These are phyloP conservation scores for Prosapia bicincta DNA, from an alignment of 2,888 invertebrate genomes.

Conservation along the genomic window DNA sequence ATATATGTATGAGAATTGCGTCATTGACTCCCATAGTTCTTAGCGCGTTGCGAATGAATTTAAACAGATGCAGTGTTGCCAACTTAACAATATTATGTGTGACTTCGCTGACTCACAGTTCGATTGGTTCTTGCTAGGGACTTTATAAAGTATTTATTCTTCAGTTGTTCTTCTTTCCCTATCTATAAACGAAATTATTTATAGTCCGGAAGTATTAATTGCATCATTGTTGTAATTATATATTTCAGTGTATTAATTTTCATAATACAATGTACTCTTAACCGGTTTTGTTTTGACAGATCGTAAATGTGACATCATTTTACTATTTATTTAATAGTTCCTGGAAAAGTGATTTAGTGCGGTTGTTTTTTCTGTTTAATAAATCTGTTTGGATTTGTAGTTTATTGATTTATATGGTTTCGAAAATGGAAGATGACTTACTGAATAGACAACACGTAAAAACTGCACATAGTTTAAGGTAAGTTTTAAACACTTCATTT, in stretches of 20 bases:
- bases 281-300: background rate
- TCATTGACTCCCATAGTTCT: background rate
- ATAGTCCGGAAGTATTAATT: too few relatives aligned
- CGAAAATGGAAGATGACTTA: background rate
- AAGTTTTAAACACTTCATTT: background rate
- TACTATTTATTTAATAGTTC: background rate
- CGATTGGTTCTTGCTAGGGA: slow-evolving; percentile 1
- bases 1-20: background rate
- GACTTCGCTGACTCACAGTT: background rate
- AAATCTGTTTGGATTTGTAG: background rate
- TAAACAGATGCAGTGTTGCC: background rate
- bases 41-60: background rate
- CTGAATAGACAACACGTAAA: background rate
- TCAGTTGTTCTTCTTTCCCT: background rate
- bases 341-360: background rate
- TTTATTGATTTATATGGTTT: background rate
- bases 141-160: background rate
- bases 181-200: too few relatives aligned
- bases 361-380: background rate
- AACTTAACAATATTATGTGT: background rate
- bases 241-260: too few relatives aligned
- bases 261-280: too few relatives aligned
- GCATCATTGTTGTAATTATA: too few relatives aligned
- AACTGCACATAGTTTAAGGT: background rate
- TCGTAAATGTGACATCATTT: background rate